Evolutionary conservation across 2,113 vertebrate genomes (phyloP).

Genomic region (Pagrus major): DNA sequence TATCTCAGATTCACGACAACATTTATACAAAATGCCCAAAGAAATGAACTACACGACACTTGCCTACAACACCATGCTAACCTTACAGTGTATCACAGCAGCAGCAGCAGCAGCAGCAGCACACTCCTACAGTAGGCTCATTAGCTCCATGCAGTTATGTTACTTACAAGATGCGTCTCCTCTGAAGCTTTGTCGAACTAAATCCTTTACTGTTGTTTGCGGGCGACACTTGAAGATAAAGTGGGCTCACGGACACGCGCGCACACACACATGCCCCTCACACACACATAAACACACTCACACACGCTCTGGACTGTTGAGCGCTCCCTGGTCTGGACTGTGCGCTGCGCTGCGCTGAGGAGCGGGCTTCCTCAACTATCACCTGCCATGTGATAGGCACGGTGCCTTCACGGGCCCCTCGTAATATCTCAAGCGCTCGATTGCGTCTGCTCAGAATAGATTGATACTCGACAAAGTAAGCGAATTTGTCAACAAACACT

Average conservation of each 20-base stretch:
- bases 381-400: conserved; percentile 71
- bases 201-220: conserved; percentile 32
- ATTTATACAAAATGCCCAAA: neutral
- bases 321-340: neutral
- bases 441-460: no score
- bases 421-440: neutral
- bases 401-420: conserved; percentile 60
- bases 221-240: conserved; percentile 10
- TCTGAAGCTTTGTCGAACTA: neutral
- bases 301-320: neutral
- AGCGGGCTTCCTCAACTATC: conserved; percentile 41
- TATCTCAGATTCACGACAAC: neutral
- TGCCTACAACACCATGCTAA: neutral
- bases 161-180: conserved; percentile 54
- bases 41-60: neutral
- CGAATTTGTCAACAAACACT: no score
- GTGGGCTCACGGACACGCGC: neutral
- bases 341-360: neutral
- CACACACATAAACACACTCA: conserved; percentile 18
- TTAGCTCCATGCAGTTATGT: neutral
- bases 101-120: neutral
- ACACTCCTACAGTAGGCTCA: neutral
- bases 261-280: neutral
- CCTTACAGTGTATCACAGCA: neutral
- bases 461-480: no score